These are phyloP conservation scores for Bucorvus abyssinicus DNA, from an alignment of 2,797 vertebrate species.

Conservation along the genomic window DNA sequence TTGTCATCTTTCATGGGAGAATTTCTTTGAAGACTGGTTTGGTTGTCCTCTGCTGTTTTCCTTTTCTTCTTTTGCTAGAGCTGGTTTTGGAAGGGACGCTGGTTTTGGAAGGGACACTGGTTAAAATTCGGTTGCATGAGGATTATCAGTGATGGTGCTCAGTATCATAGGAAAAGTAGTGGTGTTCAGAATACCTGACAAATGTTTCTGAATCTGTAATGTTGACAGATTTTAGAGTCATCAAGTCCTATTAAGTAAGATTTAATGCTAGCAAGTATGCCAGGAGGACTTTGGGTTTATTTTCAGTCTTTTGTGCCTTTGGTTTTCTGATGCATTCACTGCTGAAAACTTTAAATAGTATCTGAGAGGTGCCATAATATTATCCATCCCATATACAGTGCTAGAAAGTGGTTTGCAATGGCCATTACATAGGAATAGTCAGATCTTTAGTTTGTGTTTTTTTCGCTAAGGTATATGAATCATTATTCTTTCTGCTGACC, in stretches of 20 bases:
- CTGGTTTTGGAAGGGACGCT: neutral
- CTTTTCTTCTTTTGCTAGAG: neutral
- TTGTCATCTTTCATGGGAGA: neutral
- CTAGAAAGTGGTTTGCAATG: neutral
- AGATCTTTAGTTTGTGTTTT: neutral
- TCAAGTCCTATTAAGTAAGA: neutral
- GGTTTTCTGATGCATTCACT: neutral
- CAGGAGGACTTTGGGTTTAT: fast-evolving
- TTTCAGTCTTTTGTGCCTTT: neutral
- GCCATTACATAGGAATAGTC: neutral
- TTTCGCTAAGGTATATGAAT: neutral
- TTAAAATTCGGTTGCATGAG: neutral
- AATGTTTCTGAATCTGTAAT: neutral
- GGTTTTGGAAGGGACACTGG: neutral
- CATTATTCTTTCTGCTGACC: neutral
- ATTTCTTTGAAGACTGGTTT: neutral
- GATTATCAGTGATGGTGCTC: neutral
- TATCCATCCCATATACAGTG: neutral
- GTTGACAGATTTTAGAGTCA: neutral
- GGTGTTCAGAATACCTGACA: neutral
- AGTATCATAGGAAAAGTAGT: neutral
- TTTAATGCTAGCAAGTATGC: neutral
- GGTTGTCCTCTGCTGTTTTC: neutral
- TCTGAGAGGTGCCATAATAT: neutral
- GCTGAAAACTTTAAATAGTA: neutral